A percentile compares a stretch with the other conserved stretches of the same genome.
phyloP scores from a whole-genome alignment of 1,140 invertebrate genomes.

The Phortica variegata region DNA sequence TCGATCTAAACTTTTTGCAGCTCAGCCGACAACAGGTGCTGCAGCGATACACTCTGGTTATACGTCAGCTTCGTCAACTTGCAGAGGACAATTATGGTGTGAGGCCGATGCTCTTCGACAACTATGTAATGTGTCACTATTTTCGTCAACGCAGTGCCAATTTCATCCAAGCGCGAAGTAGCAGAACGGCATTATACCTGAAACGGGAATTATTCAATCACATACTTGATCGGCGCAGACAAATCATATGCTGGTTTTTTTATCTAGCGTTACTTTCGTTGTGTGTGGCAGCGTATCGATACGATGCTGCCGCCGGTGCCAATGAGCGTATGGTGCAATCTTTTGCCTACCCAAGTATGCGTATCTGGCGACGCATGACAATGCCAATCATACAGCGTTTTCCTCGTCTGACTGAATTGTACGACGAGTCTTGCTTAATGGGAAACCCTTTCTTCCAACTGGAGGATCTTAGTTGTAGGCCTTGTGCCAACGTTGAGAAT shows the following conservation, averaged over 20 bases:
- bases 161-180: slow-evolving; percentile 2
- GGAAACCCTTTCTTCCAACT: slow-evolving; percentile 70
- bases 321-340: slow-evolving; percentile 57
- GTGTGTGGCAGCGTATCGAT: slow-evolving; percentile 42
- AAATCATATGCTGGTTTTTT: slow-evolving; percentile 50
- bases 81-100: slow-evolving; percentile 43
- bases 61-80: slow-evolving; percentile 34
- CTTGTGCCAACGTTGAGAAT: slow-evolving; percentile 65
- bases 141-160: slow-evolving; percentile 32
- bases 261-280: slow-evolving; percentile 39
- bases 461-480: slow-evolving; percentile 68
- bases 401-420: slow-evolving; percentile 61
- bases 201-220: slow-evolving; percentile 47
- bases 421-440: slow-evolving; percentile 73
- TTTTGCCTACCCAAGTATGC: slow-evolving; percentile 60
- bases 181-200: slow-evolving; percentile 23
- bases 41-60: slow-evolving; percentile 33
- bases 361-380: slow-evolving; percentile 58
- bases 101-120: slow-evolving; percentile 43
- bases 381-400: slow-evolving; percentile 59
- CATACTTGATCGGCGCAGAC: slow-evolving; percentile 41
- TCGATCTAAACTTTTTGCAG: slow-evolving; percentile 40
- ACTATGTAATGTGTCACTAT: slow-evolving; percentile 49
- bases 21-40: slow-evolving; percentile 42
- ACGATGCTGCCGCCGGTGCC: slow-evolving; percentile 34